Evolutionary conservation across 2,113 vertebrate genomes (phyloP).

Genomic region (Macrotis lagotis): DNA sequence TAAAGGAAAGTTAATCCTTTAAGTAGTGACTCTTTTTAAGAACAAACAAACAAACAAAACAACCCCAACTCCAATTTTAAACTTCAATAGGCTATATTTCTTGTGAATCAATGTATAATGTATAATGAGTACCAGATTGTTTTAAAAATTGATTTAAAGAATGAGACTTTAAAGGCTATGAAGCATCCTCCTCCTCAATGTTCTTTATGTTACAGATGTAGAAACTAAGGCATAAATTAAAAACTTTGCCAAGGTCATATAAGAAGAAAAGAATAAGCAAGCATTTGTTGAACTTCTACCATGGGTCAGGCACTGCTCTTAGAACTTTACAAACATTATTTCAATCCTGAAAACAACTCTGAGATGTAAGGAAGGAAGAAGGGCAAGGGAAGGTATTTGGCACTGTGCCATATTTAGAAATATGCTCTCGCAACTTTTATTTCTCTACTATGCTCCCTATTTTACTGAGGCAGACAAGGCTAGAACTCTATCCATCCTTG

Average conservation of each 20-base stretch:
- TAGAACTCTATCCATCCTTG: neutral
- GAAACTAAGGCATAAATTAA: neutral
- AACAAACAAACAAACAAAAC: neutral
- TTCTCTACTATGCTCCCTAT: neutral
- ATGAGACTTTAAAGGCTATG: neutral
- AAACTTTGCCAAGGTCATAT: neutral
- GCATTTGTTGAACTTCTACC: neutral
- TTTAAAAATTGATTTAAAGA: neutral
- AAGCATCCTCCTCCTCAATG: neutral
- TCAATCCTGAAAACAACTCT: neutral
- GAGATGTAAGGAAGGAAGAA: neutral
- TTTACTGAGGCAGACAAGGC: neutral
- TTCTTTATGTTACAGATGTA: neutral
- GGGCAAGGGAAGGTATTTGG: neutral
- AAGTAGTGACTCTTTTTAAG: neutral
- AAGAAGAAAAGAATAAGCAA: neutral
- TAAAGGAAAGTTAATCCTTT: neutral
- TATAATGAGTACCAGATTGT: neutral
- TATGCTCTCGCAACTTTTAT: neutral
- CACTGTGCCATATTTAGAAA: neutral
- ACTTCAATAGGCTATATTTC: neutral
- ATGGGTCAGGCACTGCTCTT: neutral
- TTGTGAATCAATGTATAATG: neutral
- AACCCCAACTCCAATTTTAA: neutral
- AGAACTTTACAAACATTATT: neutral